Evolutionary conservation across 2,113 vertebrate species (phyloP).

Genomic region (Ptychochromis oligacanthus): DNA sequence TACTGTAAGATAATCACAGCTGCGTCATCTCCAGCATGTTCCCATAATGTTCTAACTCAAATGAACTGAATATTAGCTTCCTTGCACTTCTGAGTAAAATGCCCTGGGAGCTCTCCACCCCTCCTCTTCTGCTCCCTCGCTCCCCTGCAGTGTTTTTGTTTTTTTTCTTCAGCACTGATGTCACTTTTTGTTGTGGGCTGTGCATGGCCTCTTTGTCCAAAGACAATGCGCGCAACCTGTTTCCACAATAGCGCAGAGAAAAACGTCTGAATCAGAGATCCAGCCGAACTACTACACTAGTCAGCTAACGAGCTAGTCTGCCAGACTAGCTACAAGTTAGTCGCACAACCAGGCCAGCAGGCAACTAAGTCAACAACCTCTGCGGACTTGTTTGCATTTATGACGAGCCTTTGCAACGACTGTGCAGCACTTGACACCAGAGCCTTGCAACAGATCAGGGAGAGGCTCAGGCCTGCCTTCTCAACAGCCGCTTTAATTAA

Average conservation of each 20-base stretch:
- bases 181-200: slow-evolving; percentile 74
- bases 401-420: slow-evolving; percentile 34
- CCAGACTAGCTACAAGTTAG: not conserved
- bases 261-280: not conserved
- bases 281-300: not conserved
- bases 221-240: slow-evolving; percentile 72
- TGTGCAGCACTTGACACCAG: slow-evolving; percentile 10
- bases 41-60: slow-evolving; percentile 34
- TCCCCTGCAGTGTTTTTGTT: slow-evolving; percentile 79
- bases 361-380: slow-evolving; percentile 33
- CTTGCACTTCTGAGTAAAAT: slow-evolving; percentile 55
- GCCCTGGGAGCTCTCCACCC: slow-evolving; percentile 38
- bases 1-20: not conserved
- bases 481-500: slow-evolving; percentile 1
- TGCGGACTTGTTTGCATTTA: slow-evolving; percentile 49
- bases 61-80: slow-evolving; percentile 57
- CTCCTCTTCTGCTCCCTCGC: slow-evolving; percentile 42
- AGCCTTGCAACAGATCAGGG: slow-evolving; percentile 31
- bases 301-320: slow-evolving; percentile 17
- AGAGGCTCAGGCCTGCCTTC: slow-evolving; percentile 33
- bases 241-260: slow-evolving; percentile 63
- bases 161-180: slow-evolving; percentile 68
- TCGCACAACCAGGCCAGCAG: slow-evolving; percentile 10
- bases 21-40: slow-evolving; percentile 15
- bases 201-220: slow-evolving; percentile 72